These are phyloP conservation scores for Gymnothorax reevesii DNA, from an alignment of 2,797 vertebrate species.

Conservation along the genomic window DNA sequence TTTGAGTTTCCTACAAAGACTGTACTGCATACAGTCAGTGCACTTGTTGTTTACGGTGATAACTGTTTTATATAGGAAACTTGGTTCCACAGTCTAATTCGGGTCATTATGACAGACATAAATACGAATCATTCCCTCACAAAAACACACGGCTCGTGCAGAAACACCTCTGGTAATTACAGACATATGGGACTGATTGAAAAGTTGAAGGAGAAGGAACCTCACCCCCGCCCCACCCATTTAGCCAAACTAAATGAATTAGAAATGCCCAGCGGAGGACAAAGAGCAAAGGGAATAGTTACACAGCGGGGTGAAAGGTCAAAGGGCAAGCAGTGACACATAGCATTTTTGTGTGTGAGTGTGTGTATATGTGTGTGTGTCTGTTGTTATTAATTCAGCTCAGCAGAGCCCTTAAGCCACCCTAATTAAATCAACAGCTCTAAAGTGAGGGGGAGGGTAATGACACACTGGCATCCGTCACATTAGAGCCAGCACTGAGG, in stretches of 20 bases:
- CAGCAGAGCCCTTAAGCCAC: not conserved
- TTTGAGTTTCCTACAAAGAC: too few species aligned
- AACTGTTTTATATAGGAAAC: too few species aligned
- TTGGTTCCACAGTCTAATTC: too few species aligned
- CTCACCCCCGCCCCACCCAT: conserved; percentile 22
- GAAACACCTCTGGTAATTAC: not conserved
- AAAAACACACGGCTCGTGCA: not conserved
- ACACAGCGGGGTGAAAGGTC: conserved; percentile 40
- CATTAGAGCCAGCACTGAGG: not conserved
- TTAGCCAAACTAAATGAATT: conserved; percentile 30
- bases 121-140: conserved; percentile 32
- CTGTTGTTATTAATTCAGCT: conserved; percentile 13
- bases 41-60: too few species aligned
- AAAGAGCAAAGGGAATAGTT: conserved; percentile 39
- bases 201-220: conserved; percentile 11
- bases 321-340: conserved; percentile 29
- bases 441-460: conserved; percentile 7
- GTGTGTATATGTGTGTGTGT: not conserved
- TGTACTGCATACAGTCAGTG: too few species aligned
- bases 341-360: conserved; percentile 3
- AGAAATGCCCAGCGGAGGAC: conserved; percentile 40
- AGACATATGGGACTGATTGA: not conserved
- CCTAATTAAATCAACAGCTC: conserved; percentile 18
- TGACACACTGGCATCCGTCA: conserved; percentile 16
- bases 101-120: conserved; percentile 35